phyloP scores from a whole-genome alignment of 2,113 vertebrate species.

The Panurus biarmicus region DNA sequence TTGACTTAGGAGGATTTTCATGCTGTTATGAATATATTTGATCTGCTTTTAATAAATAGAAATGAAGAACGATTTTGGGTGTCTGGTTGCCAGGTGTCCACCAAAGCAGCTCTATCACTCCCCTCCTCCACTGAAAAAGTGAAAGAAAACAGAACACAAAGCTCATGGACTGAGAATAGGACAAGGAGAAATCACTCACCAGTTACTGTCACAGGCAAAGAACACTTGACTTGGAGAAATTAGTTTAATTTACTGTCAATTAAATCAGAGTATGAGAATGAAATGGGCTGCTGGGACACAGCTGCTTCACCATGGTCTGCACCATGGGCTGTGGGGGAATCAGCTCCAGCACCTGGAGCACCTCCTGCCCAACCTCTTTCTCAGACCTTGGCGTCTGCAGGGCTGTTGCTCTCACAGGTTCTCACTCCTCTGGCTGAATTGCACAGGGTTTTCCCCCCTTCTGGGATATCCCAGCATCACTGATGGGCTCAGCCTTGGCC shows the following conservation, averaged over 20 bases:
- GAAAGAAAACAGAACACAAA: not conserved
- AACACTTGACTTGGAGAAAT: not conserved
- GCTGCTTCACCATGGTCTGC: not conserved
- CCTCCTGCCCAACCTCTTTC: not conserved
- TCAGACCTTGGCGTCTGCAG: not conserved
- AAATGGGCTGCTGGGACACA: not conserved
- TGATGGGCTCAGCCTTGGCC: accelerated
- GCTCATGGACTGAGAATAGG: not conserved
- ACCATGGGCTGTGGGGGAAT: accelerated
- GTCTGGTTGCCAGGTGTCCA: not conserved
- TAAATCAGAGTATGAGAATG: not conserved
- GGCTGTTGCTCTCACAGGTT: not conserved
- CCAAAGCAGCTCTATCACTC: not conserved
- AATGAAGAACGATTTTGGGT: not conserved
- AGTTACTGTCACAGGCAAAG: not conserved
- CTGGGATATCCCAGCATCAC: accelerated
- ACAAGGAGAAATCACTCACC: not conserved
- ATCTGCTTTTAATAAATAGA: not conserved
- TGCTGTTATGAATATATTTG: not conserved
- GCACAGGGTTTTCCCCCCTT: not conserved
- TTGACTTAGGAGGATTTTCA: not conserved
- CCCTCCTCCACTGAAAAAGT: not conserved
- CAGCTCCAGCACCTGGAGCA: accelerated
- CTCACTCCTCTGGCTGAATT: not conserved
- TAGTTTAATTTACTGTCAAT: not conserved